Conservation (phyloP, 2,888 invertebrate species). For the Dasysyrphus tricinctus region DNA sequence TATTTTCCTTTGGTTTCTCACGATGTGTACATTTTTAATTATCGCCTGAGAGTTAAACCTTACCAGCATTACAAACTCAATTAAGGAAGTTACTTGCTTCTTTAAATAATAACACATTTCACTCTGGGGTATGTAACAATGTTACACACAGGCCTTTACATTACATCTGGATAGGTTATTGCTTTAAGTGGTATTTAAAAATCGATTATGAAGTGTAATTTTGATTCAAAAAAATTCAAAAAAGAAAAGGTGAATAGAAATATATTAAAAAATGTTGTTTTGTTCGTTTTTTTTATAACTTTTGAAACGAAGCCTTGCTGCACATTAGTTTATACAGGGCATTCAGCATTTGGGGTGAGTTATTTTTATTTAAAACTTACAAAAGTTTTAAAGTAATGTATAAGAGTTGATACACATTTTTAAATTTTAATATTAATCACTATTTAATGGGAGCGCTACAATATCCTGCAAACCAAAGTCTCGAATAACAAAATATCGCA, state of each 20-base stretch:
- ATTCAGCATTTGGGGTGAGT: slow-evolving; percentile 59
- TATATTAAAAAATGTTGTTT: background rate
- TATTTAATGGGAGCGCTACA: too few species aligned
- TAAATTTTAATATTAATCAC: too few species aligned
- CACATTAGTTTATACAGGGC: slow-evolving; percentile 30
- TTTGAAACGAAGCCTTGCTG: background rate
- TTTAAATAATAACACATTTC: background rate
- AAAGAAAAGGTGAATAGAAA: background rate
- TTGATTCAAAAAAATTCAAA: background rate
- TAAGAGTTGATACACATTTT: too few species aligned
- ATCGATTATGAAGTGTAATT: background rate
- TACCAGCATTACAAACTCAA: background rate
- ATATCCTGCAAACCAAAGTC: too few species aligned
- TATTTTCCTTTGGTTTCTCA: background rate
- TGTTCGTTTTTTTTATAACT: background rate
- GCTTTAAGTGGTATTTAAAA: background rate
- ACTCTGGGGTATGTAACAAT: background rate
- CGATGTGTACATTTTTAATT: slow-evolving; percentile 47
- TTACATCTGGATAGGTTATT: background rate
- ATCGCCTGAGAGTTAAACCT: slow-evolving; percentile 9
- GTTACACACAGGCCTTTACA: background rate
- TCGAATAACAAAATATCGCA: too few species aligned
- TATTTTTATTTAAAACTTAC: background rate
- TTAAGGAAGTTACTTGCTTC: background rate
- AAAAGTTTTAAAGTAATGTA: too few species aligned